These are phyloP conservation scores for Volucella bombylans DNA, from an alignment of 2,888 invertebrate species.

Conservation along the genomic window DNA sequence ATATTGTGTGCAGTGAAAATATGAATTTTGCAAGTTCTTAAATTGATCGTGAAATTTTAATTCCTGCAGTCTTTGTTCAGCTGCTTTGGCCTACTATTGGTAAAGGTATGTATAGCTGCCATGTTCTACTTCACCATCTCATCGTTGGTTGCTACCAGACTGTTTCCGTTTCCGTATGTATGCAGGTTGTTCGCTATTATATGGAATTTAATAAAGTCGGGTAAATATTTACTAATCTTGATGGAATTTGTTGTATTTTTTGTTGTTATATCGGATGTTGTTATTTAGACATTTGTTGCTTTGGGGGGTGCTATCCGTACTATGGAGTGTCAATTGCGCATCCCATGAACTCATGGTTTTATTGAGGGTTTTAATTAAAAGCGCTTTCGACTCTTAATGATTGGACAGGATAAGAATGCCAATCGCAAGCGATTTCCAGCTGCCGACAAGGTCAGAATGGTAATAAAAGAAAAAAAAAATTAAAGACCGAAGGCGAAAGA, in stretches of 20 bases:
- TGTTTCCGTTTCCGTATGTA: not conserved
- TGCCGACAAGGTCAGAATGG: not conserved
- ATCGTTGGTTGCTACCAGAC: not conserved
- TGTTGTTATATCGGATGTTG: not conserved
- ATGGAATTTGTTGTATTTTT: constrained; percentile 10
- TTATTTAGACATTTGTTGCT: constrained; percentile 17
- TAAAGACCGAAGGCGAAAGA: not conserved
- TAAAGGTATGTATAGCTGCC: not conserved
- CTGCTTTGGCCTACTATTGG: not conserved
- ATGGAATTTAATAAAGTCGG: constrained; percentile 47
- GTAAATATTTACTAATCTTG: constrained; percentile 45
- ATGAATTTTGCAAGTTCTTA: constrained; percentile 13
- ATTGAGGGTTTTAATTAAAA: constrained; percentile 51
- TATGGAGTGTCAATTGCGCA: not conserved
- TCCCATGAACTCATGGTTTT: constrained; percentile 31
- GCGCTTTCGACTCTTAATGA: constrained; percentile 6
- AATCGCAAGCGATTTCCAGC: constrained; percentile 14
- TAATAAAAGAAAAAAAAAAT: not conserved
- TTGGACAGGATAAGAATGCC: constrained; percentile 3
- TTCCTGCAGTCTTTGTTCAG: not conserved
- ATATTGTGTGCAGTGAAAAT: constrained; percentile 13
- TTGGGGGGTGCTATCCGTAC: not conserved
- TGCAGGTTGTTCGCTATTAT: not conserved
- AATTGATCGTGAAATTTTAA: constrained; percentile 47
- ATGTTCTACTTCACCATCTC: not conserved